phyloP scores from a whole-genome alignment of 1,140 invertebrate species.

The Limonius californicus region DNA sequence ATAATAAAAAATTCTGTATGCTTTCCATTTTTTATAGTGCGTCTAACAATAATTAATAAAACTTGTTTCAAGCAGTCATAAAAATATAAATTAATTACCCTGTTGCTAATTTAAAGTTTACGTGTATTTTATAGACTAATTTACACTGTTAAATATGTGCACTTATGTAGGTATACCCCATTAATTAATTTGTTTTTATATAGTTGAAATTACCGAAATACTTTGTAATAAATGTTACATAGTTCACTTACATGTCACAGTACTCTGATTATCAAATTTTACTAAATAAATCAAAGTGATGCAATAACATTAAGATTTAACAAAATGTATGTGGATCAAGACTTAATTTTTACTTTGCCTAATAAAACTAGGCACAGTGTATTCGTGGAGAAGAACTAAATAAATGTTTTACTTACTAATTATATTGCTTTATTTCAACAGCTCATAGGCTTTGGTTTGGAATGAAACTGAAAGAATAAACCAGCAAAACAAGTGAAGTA shows the following conservation, averaged over 20 bases:
- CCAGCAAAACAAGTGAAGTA: too few relatives aligned
- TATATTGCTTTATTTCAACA: too few relatives aligned
- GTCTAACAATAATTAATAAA: neutral
- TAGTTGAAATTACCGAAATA: neutral
- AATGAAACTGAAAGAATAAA: too few relatives aligned
- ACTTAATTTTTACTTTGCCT: neutral
- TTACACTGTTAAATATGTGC: slow-evolving; percentile 5
- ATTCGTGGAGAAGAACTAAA: slow-evolving; percentile 1
- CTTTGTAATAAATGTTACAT: neutral
- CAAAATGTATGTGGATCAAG: slow-evolving; percentile 5
- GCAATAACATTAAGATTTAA: neutral
- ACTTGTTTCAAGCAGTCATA: too few relatives aligned
- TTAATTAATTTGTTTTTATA: neutral
- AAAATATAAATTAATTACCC: neutral
- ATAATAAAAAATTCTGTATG: neutral
- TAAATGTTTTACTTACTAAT: too few relatives aligned
- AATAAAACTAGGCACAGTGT: neutral
- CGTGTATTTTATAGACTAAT: neutral
- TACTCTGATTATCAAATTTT: neutral
- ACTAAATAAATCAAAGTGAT: neutral
- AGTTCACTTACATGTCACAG: neutral
- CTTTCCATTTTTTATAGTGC: neutral
- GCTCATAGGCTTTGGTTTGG: too few relatives aligned
- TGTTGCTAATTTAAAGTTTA: slow-evolving; percentile 2
- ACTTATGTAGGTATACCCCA: neutral